A percentile compares a stretch with the other conserved stretches of the same genome.
Evolutionary conservation across 2,888 invertebrate species (phyloP).

Genomic region (Fabriciana adippe): DNA sequence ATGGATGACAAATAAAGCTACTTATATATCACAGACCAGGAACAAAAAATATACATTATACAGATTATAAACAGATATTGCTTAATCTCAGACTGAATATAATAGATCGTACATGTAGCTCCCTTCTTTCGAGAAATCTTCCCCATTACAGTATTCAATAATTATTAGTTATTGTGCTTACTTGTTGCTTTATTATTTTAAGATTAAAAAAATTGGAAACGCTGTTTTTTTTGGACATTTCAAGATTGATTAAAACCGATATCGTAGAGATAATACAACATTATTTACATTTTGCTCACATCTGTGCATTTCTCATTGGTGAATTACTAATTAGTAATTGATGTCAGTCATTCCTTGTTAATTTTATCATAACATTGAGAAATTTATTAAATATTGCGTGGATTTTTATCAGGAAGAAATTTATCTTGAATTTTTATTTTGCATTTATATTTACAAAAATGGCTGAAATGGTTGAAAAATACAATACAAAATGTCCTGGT

Average conservation of each 20-base stretch:
- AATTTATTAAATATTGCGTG: conserved; percentile 15
- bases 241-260: not conserved
- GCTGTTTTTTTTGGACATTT: too few relatives aligned
- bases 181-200: too few relatives aligned
- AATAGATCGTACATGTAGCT: too few relatives aligned
- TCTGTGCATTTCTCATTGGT: conserved; percentile 43
- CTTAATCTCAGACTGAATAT: too few relatives aligned
- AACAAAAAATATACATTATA: too few relatives aligned
- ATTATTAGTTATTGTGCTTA: too few relatives aligned
- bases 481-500: conserved; percentile 85
- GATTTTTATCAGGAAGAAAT: not conserved
- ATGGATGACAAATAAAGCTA: too few relatives aligned
- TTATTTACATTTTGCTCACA: conserved; percentile 23
- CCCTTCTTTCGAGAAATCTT: too few relatives aligned
- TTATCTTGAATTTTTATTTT: conserved; percentile 5
- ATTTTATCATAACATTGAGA: conserved; percentile 24
- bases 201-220: too few relatives aligned
- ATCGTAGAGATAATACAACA: not conserved
- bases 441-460: conserved; percentile 3
- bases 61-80: too few relatives aligned
- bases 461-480: conserved; percentile 70
- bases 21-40: too few relatives aligned
- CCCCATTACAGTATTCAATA: too few relatives aligned
- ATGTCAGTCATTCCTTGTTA: conserved; percentile 19
- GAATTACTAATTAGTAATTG: conserved; percentile 26